Evolutionary conservation across 2,888 invertebrate genomes (phyloP), one percentile per base, ranked within the genome.

Genomic region (Mythimna ferrago): DNA sequence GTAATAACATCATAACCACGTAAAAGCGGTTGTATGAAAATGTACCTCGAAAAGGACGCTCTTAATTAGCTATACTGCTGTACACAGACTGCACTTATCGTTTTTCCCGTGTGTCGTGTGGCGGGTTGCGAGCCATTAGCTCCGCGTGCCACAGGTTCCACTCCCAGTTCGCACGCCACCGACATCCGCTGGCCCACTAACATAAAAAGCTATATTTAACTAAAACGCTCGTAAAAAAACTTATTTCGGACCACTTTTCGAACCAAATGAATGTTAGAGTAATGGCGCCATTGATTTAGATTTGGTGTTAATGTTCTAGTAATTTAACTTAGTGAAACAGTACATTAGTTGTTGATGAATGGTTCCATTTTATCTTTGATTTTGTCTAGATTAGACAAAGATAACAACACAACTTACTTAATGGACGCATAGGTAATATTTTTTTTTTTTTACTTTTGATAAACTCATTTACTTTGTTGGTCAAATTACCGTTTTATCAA

Each of bases 91-190:
- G 2, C 19, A 58, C 9, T 61, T 35, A 11, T 16, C 51, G 9
- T 57, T 76, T 57, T 66, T 7, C 53, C 16, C n/a, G 14, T 0
- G 0, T 11, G 16, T 38, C 41, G n/a, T 51, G 35, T 67, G n/a
- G 56, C n/a, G 38, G 56, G 26, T 53, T 41, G 64, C 6, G 16
- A 32, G 44, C 48, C 53, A 66, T 73, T 75, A 70, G 41, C 5
- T 35, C 72, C 38, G 57, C 77, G 70, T 79, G 69, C 77, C 73
- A 63, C 66, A 68, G 76, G 76, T 78, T 78, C 75, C 75, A 57
- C 73, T 32, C 78, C 75, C 58, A 66, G 61, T 85, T 85, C 77
- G 63, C 82, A 86, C 86, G 86, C 80, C 61, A 83, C 26, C 78
- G 16, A 80, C 84, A 83, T 82, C 86, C 84, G 83, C 38, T 80